A percentile compares a stretch with the other conserved stretches of the same genome.
Evolutionary conservation across 1,140 invertebrate species (phyloP).

Genomic region (Lasioglossum albipes): DNA sequence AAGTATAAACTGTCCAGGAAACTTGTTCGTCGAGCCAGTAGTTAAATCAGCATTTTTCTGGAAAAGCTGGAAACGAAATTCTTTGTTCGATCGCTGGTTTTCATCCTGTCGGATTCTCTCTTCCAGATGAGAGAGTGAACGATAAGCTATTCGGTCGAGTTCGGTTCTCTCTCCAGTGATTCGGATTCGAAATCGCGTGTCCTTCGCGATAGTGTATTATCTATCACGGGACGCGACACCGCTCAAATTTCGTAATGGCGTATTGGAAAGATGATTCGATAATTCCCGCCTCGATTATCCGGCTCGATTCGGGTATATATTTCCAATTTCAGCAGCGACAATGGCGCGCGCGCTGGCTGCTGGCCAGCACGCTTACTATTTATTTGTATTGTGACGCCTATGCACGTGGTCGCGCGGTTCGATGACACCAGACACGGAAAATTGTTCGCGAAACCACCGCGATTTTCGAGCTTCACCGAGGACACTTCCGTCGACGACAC

Average conservation of each 20-base stretch:
- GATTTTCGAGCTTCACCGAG: constrained; percentile 6
- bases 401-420: constrained; percentile 60
- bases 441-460: constrained; percentile 25
- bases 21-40: too few relatives aligned
- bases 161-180: too few relatives aligned
- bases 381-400: constrained; percentile 65
- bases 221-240: background rate
- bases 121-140: too few relatives aligned
- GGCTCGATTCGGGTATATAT: constrained; percentile 40
- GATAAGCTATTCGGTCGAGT: too few relatives aligned
- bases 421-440: constrained; percentile 50
- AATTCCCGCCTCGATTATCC: constrained; percentile 25
- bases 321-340: constrained; percentile 60
- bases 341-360: constrained; percentile 53
- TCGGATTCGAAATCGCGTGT: too few relatives aligned
- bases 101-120: background rate
- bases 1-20: too few relatives aligned
- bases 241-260: background rate
- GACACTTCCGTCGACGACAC: background rate
- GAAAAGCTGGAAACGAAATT: too few relatives aligned
- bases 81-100: background rate
- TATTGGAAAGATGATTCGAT: background rate
- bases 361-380: constrained; percentile 61
- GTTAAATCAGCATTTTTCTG: too few relatives aligned
- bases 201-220: background rate